Evolutionary conservation across 2,888 invertebrate genomes (phyloP).

Genomic region (Pandemis corylana): DNA sequence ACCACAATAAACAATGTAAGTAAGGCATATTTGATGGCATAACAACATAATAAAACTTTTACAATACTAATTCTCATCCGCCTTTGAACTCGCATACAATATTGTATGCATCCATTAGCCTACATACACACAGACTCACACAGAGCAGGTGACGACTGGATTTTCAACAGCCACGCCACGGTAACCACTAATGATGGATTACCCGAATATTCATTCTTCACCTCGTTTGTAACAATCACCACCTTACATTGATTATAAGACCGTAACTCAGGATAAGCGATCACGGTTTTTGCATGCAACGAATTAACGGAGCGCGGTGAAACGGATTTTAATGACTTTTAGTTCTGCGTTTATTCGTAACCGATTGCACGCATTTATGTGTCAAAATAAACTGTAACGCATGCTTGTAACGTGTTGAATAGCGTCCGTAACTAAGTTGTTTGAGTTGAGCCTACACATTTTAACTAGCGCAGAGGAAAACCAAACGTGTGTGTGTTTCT

Average conservation of each 20-base stretch:
- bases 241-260: constrained; percentile 27
- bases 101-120: constrained; percentile 66
- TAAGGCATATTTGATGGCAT: background rate
- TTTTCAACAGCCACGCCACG: constrained; percentile 37
- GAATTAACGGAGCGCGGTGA: constrained; percentile 20
- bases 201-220: constrained; percentile 33
- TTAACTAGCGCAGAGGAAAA: background rate
- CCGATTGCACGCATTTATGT: background rate
- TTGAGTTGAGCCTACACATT: background rate
- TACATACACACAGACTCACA: constrained; percentile 64
- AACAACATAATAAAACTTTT: constrained; percentile 16
- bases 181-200: constrained; percentile 50
- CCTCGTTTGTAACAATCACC: constrained; percentile 35
- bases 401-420: background rate
- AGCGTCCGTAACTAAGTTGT: background rate
- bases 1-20: background rate
- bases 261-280: constrained; percentile 8
- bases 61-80: constrained; percentile 20
- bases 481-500: constrained; percentile 28
- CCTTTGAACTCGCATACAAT: constrained; percentile 48
- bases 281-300: constrained; percentile 16
- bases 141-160: constrained; percentile 48
- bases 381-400: no score
- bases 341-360: background rate
- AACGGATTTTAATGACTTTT: constrained; percentile 18